Percentiles rank a stretch among this genome's conserved stretches.
Evolutionary conservation across 2,113 vertebrate genomes (phyloP).

Genomic region (Triplophysa tibetana): DNA sequence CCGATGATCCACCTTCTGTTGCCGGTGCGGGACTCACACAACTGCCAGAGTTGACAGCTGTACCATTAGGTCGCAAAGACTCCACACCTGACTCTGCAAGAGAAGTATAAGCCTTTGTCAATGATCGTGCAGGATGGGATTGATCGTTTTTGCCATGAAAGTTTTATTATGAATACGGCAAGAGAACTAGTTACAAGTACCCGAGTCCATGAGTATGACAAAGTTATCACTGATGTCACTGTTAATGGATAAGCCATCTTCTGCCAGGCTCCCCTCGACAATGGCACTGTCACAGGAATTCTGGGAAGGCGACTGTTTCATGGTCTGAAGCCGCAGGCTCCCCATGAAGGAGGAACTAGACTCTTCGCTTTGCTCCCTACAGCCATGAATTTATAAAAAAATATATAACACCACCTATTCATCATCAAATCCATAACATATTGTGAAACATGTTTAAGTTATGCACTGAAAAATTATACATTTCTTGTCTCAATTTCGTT

Average conservation of each 20-base stretch:
- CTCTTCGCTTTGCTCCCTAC: constrained; percentile 83
- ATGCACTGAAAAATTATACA: too few species aligned
- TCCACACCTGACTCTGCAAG: constrained; percentile 82
- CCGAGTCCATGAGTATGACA: constrained; percentile 85
- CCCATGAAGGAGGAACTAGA: constrained; percentile 63
- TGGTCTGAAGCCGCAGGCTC: constrained; percentile 75
- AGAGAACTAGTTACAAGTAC: constrained; percentile 61
- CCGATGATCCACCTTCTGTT: constrained; percentile 73
- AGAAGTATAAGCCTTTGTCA: background rate
- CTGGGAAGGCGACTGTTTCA: constrained; percentile 88
- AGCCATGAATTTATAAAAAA: background rate
- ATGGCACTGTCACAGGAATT: constrained; percentile 88
- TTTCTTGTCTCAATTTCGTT: too few species aligned
- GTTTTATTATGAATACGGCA: too few species aligned
- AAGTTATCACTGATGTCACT: constrained; percentile 91
- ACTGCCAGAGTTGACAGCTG: constrained; percentile 56
- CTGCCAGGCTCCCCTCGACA: constrained; percentile 83
- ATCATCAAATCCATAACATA: too few species aligned
- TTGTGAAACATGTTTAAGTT: too few species aligned
- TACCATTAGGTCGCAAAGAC: constrained; percentile 71
- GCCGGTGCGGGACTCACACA: constrained; percentile 73
- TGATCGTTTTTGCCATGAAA: too few species aligned
- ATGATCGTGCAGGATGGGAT: background rate
- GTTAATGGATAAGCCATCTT: constrained; percentile 87
- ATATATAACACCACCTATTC: too few species aligned